A percentile compares a stretch with the other conserved stretches of the same genome.
Conservation (phyloP, 2,888 invertebrate species). For the Hirtodrosophila histrioides region DNA sequence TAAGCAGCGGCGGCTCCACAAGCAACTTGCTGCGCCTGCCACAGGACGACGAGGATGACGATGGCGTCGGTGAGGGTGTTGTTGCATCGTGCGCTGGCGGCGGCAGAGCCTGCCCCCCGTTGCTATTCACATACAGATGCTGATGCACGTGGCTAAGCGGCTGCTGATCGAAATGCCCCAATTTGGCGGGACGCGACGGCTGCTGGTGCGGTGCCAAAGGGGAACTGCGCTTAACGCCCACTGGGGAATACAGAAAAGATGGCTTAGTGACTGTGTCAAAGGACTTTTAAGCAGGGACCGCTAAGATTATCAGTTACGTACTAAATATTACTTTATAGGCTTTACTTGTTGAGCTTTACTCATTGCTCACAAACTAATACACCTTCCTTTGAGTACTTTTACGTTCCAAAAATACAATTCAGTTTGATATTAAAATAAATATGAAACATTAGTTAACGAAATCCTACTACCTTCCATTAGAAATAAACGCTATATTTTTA, state of each 20-base stretch:
- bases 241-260: conserved; percentile 43
- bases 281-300: too few species aligned
- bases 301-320: too few species aligned
- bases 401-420: too few species aligned
- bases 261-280: too few species aligned
- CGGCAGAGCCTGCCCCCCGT: conserved; percentile 61
- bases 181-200: conserved; percentile 84
- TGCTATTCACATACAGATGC: conserved; percentile 73
- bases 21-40: conserved; percentile 70
- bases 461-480: too few species aligned
- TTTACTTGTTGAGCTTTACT: too few species aligned
- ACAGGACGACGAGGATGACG: conserved; percentile 68
- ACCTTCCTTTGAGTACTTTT: too few species aligned
- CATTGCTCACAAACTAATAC: too few species aligned
- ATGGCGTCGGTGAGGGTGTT: conserved; percentile 68
- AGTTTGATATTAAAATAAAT: too few species aligned
- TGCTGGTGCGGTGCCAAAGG: conserved; percentile 85
- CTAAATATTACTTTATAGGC: too few species aligned
- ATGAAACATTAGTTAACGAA: too few species aligned
- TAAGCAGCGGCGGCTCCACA: conserved; percentile 85
- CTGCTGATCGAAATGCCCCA: conserved; percentile 81
- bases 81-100: conserved; percentile 69
- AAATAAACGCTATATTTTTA: too few species aligned
- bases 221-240: conserved; percentile 85
- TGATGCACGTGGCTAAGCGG: conserved; percentile 50